These are phyloP conservation scores for Carassius gibelio DNA, from an alignment of 2,113 vertebrate genomes.

Conservation along the genomic window DNA sequence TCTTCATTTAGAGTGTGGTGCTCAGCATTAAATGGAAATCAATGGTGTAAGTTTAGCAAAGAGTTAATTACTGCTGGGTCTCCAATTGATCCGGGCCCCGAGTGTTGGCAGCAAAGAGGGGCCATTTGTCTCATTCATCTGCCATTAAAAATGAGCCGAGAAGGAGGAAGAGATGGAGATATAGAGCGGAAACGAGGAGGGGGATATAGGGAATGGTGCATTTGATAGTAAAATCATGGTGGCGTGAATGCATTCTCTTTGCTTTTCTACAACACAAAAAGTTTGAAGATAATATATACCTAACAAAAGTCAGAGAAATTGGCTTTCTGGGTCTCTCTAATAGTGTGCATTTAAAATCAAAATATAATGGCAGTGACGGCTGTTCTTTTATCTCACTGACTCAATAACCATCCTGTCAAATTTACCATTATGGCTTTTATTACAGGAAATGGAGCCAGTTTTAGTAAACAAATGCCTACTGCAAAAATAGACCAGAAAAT, in stretches of 20 bases:
- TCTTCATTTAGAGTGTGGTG: slow-evolving; percentile 87
- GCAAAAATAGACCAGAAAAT: background rate
- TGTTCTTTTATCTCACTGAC: slow-evolving; percentile 19
- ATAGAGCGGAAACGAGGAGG: slow-evolving; percentile 12
- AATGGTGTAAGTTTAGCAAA: slow-evolving; percentile 93
- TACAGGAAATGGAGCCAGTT: slow-evolving; percentile 25
- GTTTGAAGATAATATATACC: slow-evolving; percentile 5
- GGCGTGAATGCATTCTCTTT: background rate
- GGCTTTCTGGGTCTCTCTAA: background rate
- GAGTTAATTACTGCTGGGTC: slow-evolving; percentile 90
- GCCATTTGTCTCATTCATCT: slow-evolving; percentile 88
- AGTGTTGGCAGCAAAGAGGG: slow-evolving; percentile 82
- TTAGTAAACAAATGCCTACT: slow-evolving; percentile 47
- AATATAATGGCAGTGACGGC: slow-evolving; percentile 1
- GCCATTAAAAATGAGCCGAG: slow-evolving; percentile 81
- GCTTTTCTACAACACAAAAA: background rate
- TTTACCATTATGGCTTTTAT: slow-evolving; percentile 28
- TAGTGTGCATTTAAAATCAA: slow-evolving; percentile 8
- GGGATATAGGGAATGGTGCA: background rate
- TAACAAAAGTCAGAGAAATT: background rate
- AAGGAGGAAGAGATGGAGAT: slow-evolving; percentile 63
- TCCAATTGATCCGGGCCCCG: slow-evolving; percentile 84
- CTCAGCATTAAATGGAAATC: slow-evolving; percentile 90
- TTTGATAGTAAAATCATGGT: background rate
- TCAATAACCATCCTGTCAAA: slow-evolving; percentile 21